Evolutionary conservation across 2,113 vertebrate species (phyloP).

Genomic region (Ceyx margarethae): DNA sequence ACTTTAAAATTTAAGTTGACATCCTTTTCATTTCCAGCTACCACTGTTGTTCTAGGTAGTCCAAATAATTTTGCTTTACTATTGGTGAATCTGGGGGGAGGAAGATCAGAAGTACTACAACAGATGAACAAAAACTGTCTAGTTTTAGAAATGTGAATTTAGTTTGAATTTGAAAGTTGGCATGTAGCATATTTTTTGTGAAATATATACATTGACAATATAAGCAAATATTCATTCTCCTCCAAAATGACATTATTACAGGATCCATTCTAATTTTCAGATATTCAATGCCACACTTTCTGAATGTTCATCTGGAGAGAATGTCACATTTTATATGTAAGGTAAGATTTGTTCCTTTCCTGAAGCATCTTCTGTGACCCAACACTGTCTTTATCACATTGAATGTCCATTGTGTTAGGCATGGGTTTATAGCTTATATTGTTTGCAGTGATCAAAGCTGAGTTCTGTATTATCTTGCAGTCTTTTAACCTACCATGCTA

Average conservation of each 20-base stretch:
- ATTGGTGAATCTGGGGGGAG: background rate
- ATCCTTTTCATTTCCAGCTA: background rate
- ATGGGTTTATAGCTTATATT: background rate
- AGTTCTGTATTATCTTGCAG: background rate
- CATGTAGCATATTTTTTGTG: background rate
- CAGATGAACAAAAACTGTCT: background rate
- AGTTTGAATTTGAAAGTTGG: background rate
- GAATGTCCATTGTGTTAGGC: background rate
- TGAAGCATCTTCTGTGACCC: background rate
- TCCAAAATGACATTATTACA: background rate
- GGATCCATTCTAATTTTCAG: background rate
- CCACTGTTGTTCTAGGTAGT: fast-evolving
- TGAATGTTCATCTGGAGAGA: background rate
- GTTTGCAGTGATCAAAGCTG: background rate
- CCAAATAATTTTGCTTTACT: background rate
- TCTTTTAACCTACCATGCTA: background rate
- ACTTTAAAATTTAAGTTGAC: background rate
- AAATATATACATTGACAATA: background rate
- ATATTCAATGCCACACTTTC: background rate
- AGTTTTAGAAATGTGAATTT: background rate
- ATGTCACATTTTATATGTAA: background rate
- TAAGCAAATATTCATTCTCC: background rate
- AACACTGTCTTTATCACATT: background rate
- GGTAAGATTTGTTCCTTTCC: background rate
- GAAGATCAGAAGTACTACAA: background rate